Evolutionary conservation across 2,797 vertebrate genomes (phyloP), one percentile per base, ranked within the genome.

Genomic region (Karalla daura): DNA sequence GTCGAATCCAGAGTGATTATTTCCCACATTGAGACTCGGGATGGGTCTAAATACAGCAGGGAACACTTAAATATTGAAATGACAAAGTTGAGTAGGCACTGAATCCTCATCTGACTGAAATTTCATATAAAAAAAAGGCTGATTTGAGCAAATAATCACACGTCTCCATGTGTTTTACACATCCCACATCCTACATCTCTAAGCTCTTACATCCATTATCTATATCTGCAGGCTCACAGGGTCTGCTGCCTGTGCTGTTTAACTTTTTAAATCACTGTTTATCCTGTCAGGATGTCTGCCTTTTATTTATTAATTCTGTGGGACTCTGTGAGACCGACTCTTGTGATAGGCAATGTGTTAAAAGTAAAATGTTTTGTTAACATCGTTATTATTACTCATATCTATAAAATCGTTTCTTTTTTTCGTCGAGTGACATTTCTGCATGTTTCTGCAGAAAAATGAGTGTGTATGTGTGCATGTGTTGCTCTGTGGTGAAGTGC

Each of bases 1-100:
- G 25, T 72, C 62, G n/a, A 71, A 7, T 73, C 25, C 28, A 37
- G 43, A 54, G 5, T 47, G n/a, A n/a, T n/a, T 59, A 5, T 47
- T 23, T 65, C 45, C 35, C 32, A 43, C 14, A 11, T 1, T 17
- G 21, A 51, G 11, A 71, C 35, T 12, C 18, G 18, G 44, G 37
- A 33, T 44, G 37, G 7, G 44, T 32, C 12, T 40, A 37, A 45
- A 56, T 30, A 33, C n/a, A 63, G 20, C 0, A 39, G 23, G 45
- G 11, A 46, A 47, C 25, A 11, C 15, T 25, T 51, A 21, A 54
- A 61, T 49, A 50, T 36, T 53, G 13, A 63, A 70, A 39, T 30
- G 15, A 71, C 23, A 72, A 59, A 59, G 51, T 55, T 68, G n/a
- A 8, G 47, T 18, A 76, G 46, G 58, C 40, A 33, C 23, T 17